Evolutionary conservation across 23 tunicate genomes (phyloP).

Genomic region (Phallusia fumigata): DNA sequence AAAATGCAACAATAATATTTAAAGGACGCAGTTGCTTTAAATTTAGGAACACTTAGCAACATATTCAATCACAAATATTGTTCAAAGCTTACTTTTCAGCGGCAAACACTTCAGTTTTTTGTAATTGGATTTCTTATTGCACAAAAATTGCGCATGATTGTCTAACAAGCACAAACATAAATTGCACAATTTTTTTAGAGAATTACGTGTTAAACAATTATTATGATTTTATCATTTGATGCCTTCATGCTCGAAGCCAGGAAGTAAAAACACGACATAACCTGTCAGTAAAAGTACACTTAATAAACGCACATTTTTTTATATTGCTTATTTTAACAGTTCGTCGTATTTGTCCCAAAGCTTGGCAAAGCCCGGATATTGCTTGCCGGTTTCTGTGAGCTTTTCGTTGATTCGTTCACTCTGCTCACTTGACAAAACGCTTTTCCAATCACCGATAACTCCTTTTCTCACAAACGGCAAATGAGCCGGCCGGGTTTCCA

Average conservation of each 20-base stretch:
- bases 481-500: constrained; percentile 32
- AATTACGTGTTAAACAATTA: background rate
- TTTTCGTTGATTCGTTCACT: constrained; percentile 44
- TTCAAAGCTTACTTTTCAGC: too few relatives aligned
- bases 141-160: too few relatives aligned
- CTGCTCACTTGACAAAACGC: constrained; percentile 44
- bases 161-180: too few relatives aligned
- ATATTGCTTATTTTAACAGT: constrained; percentile 2
- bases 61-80: background rate
- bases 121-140: too few relatives aligned
- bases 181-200: too few relatives aligned
- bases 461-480: constrained; percentile 66
- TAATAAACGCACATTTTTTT: too few relatives aligned
- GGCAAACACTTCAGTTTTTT: too few relatives aligned
- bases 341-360: constrained; percentile 60
- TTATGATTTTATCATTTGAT: background rate
- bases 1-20: too few relatives aligned
- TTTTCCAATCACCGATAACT: constrained; percentile 74
- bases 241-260: background rate
- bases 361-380: constrained; percentile 56
- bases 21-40: too few relatives aligned
- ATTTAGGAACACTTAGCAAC: too few relatives aligned
- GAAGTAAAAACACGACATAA: too few relatives aligned
- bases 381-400: constrained; percentile 24
- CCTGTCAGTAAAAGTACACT: too few relatives aligned